Percentiles rank a stretch among this genome's conserved stretches.
phyloP scores from a whole-genome alignment of 2,113 vertebrate species.

The Triplophysa rosa region DNA sequence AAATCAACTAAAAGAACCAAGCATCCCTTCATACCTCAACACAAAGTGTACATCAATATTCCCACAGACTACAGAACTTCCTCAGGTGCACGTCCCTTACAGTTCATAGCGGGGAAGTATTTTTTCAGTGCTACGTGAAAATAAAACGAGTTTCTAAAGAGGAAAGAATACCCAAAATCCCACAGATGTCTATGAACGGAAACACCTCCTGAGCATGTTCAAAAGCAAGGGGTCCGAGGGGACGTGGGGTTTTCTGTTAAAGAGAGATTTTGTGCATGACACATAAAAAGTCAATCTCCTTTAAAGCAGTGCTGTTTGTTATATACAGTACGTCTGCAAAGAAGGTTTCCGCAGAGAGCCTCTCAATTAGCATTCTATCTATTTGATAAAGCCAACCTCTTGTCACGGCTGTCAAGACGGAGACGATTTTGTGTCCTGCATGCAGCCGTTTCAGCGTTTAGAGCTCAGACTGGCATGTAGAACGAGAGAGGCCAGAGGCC shows the following conservation, averaged over 20 bases:
- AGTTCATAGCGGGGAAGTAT: background rate
- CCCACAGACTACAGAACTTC: background rate
- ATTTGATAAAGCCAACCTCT: conserved; percentile 24
- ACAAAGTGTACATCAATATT: background rate
- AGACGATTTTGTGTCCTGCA: conserved; percentile 49
- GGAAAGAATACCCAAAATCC: conserved; percentile 16
- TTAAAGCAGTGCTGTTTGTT: background rate
- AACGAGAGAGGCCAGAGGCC: conserved; percentile 28
- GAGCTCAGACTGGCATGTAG: conserved; percentile 40
- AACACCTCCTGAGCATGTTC: background rate
- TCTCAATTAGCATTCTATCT: conserved; percentile 53
- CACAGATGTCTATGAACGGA: conserved; percentile 12
- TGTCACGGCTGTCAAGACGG: conserved; percentile 41
- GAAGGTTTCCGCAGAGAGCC: conserved; percentile 19
- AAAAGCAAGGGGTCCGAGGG: background rate
- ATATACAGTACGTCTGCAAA: background rate
- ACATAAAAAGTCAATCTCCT: background rate
- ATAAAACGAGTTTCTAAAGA: background rate
- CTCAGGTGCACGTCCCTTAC: background rate
- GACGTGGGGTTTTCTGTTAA: background rate
- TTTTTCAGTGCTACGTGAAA: background rate
- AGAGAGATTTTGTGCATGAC: conserved; percentile 16
- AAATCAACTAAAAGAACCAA: conserved; percentile 1
- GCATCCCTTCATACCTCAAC: background rate
- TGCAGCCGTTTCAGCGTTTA: conserved; percentile 36